A percentile compares a stretch with the other conserved stretches of the same genome.
Evolutionary conservation across 2,797 vertebrate species (phyloP).

Genomic region (Amphiprion clarkii): DNA sequence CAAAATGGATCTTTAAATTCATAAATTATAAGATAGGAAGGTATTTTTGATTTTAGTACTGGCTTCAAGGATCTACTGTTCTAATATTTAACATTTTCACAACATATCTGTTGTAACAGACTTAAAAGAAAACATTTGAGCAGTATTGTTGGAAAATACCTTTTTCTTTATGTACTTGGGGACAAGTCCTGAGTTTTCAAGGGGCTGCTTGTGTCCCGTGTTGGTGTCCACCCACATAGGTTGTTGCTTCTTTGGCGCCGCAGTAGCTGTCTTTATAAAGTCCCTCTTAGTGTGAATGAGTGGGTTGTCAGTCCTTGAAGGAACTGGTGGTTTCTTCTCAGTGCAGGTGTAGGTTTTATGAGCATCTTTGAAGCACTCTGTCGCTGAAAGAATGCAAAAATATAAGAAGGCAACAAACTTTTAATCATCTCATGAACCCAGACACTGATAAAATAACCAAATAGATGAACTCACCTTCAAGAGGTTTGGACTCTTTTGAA

Average conservation of each 20-base stretch:
- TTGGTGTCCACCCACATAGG: conserved; percentile 86
- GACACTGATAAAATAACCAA: fast-evolving
- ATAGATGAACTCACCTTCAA: conserved; percentile 84
- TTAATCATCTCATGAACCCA: not conserved
- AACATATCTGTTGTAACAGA: not conserved
- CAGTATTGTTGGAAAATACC: conserved; percentile 75
- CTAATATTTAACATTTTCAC: too few species aligned
- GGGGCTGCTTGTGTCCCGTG: conserved; percentile 89
- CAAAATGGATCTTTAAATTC: not conserved
- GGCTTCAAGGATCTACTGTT: too few species aligned
- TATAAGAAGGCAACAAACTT: not conserved
- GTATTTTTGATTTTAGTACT: not conserved
- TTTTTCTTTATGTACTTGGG: conserved; percentile 94
- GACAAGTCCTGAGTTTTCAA: conserved; percentile 93
- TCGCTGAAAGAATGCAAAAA: conserved; percentile 75
- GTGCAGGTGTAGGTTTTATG: conserved; percentile 20
- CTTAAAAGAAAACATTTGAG: not conserved
- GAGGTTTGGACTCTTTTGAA: conserved; percentile 87
- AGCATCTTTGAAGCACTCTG: conserved; percentile 64
- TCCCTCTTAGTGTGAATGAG: conserved; percentile 86
- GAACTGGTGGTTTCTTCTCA: conserved; percentile 84
- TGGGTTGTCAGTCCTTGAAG: conserved; percentile 85
- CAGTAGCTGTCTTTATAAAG: conserved; percentile 86
- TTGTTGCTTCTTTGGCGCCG: conserved; percentile 85
- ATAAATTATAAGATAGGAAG: not conserved